A percentile compares a stretch with the other conserved stretches of the same genome.
These are phyloP conservation scores for Podarcis muralis DNA, from an alignment of 2,113 vertebrate species.

Conservation along the genomic window DNA sequence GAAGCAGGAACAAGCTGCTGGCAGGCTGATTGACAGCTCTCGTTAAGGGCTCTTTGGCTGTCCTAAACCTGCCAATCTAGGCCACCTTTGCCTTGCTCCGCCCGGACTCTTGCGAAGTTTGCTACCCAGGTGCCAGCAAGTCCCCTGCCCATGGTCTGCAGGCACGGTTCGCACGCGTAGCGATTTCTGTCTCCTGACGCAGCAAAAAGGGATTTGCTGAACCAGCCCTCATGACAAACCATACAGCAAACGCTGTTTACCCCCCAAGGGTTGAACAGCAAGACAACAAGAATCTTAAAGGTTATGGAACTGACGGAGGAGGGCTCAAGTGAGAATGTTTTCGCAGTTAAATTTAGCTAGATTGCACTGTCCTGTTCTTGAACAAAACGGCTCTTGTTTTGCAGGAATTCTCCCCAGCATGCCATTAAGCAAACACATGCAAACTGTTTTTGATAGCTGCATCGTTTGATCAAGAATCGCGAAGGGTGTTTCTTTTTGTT, in stretches of 20 bases:
- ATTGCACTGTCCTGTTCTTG: constrained; percentile 56
- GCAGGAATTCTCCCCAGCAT: constrained; percentile 36
- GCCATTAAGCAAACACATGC: constrained; percentile 33
- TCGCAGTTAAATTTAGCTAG: constrained; percentile 19
- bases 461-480: constrained; percentile 14
- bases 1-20: neutral
- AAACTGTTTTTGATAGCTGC: neutral
- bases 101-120: neutral
- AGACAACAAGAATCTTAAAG: constrained; percentile 3
- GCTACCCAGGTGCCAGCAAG: neutral
- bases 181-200: neutral
- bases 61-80: neutral
- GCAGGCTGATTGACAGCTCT: neutral
- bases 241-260: neutral
- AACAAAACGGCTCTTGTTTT: constrained; percentile 65
- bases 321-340: constrained; percentile 3
- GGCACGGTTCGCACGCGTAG: neutral
- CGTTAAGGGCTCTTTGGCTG: neutral
- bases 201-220: constrained; percentile 26
- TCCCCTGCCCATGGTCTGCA: neutral
- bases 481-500: neutral
- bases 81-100: neutral
- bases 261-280: neutral
- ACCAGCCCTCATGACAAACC: neutral
- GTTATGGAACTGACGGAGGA: constrained; percentile 28